Base-by-base conservation (phyloP, 2,113 vertebrate species). In the Petrocephalus microphthalmus region DNA sequence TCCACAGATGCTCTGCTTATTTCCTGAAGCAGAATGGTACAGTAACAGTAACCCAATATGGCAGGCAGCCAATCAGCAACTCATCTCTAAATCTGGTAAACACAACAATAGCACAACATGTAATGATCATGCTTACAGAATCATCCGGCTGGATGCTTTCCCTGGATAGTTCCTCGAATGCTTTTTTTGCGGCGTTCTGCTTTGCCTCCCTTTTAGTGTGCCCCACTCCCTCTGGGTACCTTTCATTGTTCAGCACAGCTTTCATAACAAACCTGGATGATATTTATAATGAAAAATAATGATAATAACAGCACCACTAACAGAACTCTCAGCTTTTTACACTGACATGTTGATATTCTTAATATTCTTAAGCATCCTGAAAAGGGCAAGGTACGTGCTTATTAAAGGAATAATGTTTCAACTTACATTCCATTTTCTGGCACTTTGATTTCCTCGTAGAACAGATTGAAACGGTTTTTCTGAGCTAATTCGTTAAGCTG, bases 171-270 rank as follows among this genome's bases (percentile, higher is more conserved):
- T 0, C 2, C 0, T 2, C 42, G 10, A 94, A 33, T 0, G 92
- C 95, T 52, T 94, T 92, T 91, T 91, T 92, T 22, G 95, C 95
- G 8, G 95, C 95, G 0, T 93, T 91, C 25, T 94, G 91, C 86
- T 86, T 94, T 3, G 95, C 95, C 67, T 94, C 95, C 53, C 93
- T 95, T 91, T 95, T 96, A 88, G 22, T 93, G 52, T 90, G 92
- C 0, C 95, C 95, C 60, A 89, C 88, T 7, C 49, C 95, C 0
- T 90, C 88, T 54, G 93, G 91, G 91, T 93, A 95, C 0, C 0
- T 1, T 13, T 89, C 85, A 2, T 87, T 90, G 83, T 93, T 88
- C 0, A 96, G 0, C 6, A 94, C 22, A 0, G 10, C 95, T 90
- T 67, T 91, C 0, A 93, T 0, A 0, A 86, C 92, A 81, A 95